Base-by-base conservation (phyloP, 2,888 invertebrate genomes). In the Andrena praecox region DNA sequence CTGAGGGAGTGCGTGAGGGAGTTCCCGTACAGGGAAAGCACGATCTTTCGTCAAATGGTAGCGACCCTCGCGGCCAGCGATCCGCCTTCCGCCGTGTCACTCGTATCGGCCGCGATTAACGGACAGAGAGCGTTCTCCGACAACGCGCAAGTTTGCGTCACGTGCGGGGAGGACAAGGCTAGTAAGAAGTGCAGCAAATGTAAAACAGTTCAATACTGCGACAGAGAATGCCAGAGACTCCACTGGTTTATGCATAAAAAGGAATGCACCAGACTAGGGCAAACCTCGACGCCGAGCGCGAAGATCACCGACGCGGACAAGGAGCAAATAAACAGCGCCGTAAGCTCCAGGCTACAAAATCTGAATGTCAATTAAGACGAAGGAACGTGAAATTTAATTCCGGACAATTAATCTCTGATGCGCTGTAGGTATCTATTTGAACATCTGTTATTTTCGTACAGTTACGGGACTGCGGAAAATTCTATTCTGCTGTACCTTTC, bases 101-200 rank as follows among this genome's bases (percentile, higher is more conserved):
- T 98, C 3, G 95, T 99, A 50, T 96, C 96, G 77, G 96, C 97
- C 77, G 97, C 97, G 5, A 97, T 99, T 35, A 98, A 98, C 92
- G 99, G 99, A 0, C 98, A 98, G 91, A 95, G 97, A 89, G 97
- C 97, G 0, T 98, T 98, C 93, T 95, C 96, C 16, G 96, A 96
- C 86, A 94, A 94, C 89, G 95, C 96, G 80, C 95, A 96, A 16
- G 95, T 96, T 69, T 99, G 99, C 93, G 96, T 96, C 77, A 97
- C 98, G 0, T 99, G 99, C 91, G 97, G 97, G 0, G 97, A 98
- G 90, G 97, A 98, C 89, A 97, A 97, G 88, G 98, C 98, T 0
- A 96, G 96, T 7, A 99, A 99, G 93, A 98, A 98, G 93, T 99
- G 99, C 94, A 97, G 98, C 10, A 98, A 98, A 93, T 99, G 99